Conservation (phyloP, 2,797 vertebrate species). For the Microtus californicus region DNA sequence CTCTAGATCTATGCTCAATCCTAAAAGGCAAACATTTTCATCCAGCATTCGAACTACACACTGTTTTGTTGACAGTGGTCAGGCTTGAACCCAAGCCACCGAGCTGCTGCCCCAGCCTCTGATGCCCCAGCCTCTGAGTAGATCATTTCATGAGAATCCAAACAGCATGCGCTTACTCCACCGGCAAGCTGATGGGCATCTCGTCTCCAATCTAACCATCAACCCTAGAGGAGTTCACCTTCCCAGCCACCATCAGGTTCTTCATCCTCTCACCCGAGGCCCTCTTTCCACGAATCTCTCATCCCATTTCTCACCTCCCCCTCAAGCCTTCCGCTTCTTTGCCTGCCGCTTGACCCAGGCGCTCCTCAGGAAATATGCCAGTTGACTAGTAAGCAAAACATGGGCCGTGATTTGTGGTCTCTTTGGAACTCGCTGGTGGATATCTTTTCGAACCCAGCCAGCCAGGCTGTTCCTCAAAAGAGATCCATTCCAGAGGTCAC, state of each 20-base stretch:
- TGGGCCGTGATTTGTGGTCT: conserved; percentile 2
- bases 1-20: neutral
- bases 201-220: neutral
- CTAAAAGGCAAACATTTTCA: neutral
- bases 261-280: neutral
- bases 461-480: conserved; percentile 54
- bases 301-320: neutral
- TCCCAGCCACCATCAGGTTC: neutral
- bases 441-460: conserved; percentile 45
- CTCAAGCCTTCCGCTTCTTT: neutral
- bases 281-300: neutral
- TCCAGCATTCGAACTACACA: neutral
- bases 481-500: conserved; percentile 43
- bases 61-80: neutral
- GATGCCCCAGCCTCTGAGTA: neutral
- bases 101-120: neutral
- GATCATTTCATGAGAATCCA: neutral
- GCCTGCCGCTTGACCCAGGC: conserved; percentile 15
- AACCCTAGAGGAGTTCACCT: neutral
- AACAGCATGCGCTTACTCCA: neutral
- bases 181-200: neutral
- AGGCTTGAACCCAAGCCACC: neutral
- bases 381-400: conserved; percentile 26
- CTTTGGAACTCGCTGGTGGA: conserved; percentile 45
- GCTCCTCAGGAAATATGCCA: conserved; percentile 36